These are phyloP conservation scores for Brachionus calyciflorus DNA, from an alignment of 1,140 invertebrate genomes.

Conservation along the genomic window DNA sequence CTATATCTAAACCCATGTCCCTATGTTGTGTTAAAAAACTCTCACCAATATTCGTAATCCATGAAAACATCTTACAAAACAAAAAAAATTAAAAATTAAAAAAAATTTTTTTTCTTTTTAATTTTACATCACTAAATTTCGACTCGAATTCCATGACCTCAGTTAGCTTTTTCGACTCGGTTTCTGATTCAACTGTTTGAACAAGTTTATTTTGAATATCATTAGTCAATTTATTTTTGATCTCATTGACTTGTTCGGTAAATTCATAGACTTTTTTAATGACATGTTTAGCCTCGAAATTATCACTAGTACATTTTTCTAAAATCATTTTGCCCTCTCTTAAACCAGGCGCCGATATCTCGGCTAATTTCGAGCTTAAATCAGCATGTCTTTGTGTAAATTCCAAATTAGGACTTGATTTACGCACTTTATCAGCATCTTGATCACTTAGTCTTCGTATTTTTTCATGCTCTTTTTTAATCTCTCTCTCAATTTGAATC, in stretches of 20 bases:
- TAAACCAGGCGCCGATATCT: slow-evolving; percentile 67
- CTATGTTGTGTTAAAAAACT: slow-evolving; percentile 71
- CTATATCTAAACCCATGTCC: slow-evolving; percentile 71
- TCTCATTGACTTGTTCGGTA: slow-evolving; percentile 32
- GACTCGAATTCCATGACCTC: slow-evolving; percentile 68
- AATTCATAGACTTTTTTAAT: slow-evolving; percentile 54
- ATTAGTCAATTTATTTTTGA: slow-evolving; percentile 19
- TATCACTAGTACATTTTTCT: slow-evolving; percentile 66
- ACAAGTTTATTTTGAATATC: slow-evolving; percentile 13
- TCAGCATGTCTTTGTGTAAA: slow-evolving; percentile 69
- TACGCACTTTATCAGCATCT: slow-evolving; percentile 67
- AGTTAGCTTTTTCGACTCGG: not conserved
- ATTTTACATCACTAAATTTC: slow-evolving; percentile 70
- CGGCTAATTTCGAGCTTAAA: slow-evolving; percentile 67
- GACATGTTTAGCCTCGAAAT: slow-evolving; percentile 68
- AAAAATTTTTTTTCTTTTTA: slow-evolving; percentile 73
- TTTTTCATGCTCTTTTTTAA: slow-evolving; percentile 34
- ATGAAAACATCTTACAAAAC: slow-evolving; percentile 65
- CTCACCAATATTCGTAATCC: slow-evolving; percentile 71
- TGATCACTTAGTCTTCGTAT: slow-evolving; percentile 72
- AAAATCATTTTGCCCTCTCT: slow-evolving; percentile 72
- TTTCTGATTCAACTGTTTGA: not conserved
- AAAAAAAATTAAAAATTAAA: slow-evolving; percentile 56
- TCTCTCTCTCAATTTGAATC: slow-evolving; percentile 48
- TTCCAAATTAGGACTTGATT: slow-evolving; percentile 67